Conservation (phyloP, 2,888 invertebrate species). For the Xanthorhoe designata region DNA sequence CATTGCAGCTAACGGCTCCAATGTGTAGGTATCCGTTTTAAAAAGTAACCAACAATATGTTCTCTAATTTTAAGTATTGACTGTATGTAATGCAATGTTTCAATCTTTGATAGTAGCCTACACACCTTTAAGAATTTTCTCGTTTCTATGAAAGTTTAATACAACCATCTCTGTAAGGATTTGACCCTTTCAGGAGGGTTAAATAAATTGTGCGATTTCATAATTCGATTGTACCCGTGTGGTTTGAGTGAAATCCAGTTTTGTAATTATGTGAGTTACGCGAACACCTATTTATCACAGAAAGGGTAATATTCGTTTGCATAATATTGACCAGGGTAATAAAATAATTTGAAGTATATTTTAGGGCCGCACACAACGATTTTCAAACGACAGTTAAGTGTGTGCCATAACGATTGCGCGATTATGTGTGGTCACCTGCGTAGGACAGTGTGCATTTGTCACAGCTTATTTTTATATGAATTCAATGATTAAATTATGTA, state of each 20-base stretch:
- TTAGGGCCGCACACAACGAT: too few species aligned
- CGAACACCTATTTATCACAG: constrained; percentile 2
- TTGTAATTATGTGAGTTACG: constrained; percentile 17
- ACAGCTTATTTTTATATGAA: background rate
- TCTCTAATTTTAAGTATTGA: background rate
- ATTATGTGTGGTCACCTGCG: too few species aligned
- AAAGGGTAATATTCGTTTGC: constrained; percentile 1
- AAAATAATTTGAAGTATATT: background rate
- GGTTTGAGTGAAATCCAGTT: constrained; percentile 12
- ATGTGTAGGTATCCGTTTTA: background rate
- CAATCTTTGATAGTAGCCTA: background rate
- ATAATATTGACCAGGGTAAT: background rate
- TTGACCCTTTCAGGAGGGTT: constrained; percentile 17
- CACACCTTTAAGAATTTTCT: constrained; percentile 8
- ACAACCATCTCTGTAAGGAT: constrained; percentile 15
- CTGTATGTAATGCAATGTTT: background rate
- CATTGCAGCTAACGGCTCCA: background rate
- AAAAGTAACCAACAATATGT: background rate
- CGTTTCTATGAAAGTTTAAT: constrained; percentile 27
- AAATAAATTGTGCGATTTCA: constrained; percentile 26
- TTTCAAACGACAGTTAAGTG: too few species aligned
- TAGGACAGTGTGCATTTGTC: too few species aligned
- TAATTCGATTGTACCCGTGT: constrained; percentile 21
- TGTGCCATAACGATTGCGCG: too few species aligned
- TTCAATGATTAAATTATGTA: too few species aligned